These are phyloP conservation scores for Heliconius congener DNA, from an alignment of 1,140 invertebrate genomes.

Conservation along the genomic window DNA sequence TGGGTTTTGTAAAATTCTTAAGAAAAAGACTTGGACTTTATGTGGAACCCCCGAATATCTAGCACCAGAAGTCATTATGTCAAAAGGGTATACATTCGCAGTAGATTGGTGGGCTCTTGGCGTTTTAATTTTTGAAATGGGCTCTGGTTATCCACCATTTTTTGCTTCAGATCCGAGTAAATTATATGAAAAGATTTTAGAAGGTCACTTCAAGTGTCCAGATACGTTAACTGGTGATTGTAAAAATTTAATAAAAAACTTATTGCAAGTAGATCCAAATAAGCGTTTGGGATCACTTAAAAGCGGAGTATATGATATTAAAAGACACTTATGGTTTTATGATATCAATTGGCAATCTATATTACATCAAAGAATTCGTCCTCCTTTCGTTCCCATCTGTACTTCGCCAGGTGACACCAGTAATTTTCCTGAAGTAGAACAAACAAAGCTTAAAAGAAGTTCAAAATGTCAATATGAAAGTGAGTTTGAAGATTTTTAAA, in stretches of 20 bases:
- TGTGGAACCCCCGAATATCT: constrained; percentile 98
- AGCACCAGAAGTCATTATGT: constrained; percentile 96
- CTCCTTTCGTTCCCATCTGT: constrained; percentile 90
- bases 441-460: constrained; percentile 68
- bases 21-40: constrained; percentile 95
- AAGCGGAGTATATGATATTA: constrained; percentile 87
- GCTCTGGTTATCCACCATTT: constrained; percentile 91
- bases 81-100: constrained; percentile 96
- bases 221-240: constrained; percentile 86
- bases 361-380: constrained; percentile 88
- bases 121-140: constrained; percentile 92
- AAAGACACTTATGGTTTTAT: constrained; percentile 87
- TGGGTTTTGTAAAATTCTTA: constrained; percentile 95
- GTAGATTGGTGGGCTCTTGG: constrained; percentile 99
- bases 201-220: constrained; percentile 87
- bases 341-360: constrained; percentile 92
- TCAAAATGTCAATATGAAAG: constrained; percentile 69
- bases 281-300: constrained; percentile 94
- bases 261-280: constrained; percentile 92
- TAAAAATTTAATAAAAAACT: constrained; percentile 91
- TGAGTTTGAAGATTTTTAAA: constrained; percentile 67
- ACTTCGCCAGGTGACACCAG: constrained; percentile 86
- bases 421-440: constrained; percentile 90
- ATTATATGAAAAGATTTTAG: constrained; percentile 94
- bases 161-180: constrained; percentile 91